These are phyloP conservation scores for Chinchilla lanigera DNA, from an alignment of 2,113 vertebrate species.

Conservation along the genomic window DNA sequence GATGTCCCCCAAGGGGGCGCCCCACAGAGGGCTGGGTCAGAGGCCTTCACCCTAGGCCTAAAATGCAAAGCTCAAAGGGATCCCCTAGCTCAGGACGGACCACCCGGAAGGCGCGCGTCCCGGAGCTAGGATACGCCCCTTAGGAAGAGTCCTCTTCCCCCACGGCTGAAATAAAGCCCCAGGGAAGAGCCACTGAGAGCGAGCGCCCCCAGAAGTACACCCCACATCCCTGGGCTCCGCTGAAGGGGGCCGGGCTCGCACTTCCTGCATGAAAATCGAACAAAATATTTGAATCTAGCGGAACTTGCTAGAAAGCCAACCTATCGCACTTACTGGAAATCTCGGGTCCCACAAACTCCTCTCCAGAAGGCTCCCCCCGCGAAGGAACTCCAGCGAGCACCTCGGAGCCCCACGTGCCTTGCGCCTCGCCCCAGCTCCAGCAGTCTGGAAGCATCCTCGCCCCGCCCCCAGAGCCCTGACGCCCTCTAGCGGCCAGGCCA, in stretches of 20 bases:
- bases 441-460: background rate
- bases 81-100: background rate
- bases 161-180: background rate
- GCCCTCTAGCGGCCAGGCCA: background rate
- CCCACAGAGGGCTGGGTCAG: background rate
- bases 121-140: background rate
- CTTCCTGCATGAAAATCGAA: background rate
- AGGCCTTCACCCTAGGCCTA: background rate
- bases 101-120: background rate
- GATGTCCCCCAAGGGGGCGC: background rate
- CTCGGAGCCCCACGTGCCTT: background rate
- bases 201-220: background rate
- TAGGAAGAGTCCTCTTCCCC: background rate
- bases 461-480: accelerated
- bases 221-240: background rate
- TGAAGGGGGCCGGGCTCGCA: background rate
- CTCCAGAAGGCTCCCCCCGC: background rate
- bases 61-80: background rate
- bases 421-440: too few species aligned
- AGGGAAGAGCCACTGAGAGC: background rate
- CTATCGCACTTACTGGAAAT: background rate
- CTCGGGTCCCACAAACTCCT: background rate
- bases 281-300: background rate
- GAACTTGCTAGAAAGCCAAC: background rate
- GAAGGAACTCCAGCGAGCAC: background rate